Evolutionary conservation across 2,888 invertebrate genomes (phyloP).

Genomic region (Boloria selene): DNA sequence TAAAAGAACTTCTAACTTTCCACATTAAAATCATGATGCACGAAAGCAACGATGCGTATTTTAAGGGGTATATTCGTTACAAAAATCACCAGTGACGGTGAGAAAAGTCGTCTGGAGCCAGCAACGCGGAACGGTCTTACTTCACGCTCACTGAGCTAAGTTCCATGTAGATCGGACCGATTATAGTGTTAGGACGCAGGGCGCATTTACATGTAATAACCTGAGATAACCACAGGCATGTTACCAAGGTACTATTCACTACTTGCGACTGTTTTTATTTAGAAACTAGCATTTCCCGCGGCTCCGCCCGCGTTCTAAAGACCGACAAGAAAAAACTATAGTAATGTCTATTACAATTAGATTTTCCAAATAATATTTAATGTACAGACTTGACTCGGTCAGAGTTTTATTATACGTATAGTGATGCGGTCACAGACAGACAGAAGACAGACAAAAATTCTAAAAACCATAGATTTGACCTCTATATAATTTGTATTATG

Average conservation of each 20-base stretch:
- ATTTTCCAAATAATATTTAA: no score
- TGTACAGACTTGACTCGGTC: no score
- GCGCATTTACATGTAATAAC: slow-evolving; percentile 22
- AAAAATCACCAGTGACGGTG: slow-evolving; percentile 62
- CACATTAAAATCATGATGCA: slow-evolving; percentile 20
- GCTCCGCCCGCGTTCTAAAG: no score
- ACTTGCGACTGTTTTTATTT: no score
- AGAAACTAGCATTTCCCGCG: no score
- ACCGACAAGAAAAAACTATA: no score
- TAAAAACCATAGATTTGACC: no score
- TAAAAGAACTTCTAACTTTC: not conserved
- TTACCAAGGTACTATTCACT: not conserved
- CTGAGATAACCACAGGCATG: not conserved
- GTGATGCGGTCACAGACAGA: no score
- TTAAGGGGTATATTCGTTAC: slow-evolving; percentile 62
- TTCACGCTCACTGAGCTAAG: slow-evolving; percentile 70
- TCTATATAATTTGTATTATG: no score
- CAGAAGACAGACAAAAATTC: no score
- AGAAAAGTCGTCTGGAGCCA: slow-evolving; percentile 68
- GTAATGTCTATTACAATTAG: no score
- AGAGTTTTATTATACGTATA: no score
- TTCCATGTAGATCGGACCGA: slow-evolving; percentile 69
- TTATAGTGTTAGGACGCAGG: slow-evolving; percentile 52
- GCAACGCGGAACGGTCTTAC: slow-evolving; percentile 70
- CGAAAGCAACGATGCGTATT: slow-evolving; percentile 38